Evolutionary conservation across 2,113 vertebrate genomes (phyloP).

Genomic region (Pica pica): DNA sequence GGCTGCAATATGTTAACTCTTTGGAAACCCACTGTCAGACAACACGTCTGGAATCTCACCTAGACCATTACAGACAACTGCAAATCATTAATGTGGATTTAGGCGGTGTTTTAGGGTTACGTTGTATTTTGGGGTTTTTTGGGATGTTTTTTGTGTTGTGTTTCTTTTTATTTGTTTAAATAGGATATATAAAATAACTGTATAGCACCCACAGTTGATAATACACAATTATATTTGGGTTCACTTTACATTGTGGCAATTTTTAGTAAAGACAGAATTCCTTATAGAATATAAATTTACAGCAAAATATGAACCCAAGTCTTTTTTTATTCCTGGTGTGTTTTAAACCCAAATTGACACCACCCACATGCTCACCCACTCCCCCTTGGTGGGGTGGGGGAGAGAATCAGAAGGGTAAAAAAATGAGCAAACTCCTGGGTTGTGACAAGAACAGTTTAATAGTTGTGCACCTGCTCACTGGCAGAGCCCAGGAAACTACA

Average conservation of each 20-base stretch:
- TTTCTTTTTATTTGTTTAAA: neutral
- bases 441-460: neutral
- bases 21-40: neutral
- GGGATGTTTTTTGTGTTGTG: no score
- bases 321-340: neutral
- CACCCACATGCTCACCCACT: neutral
- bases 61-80: neutral
- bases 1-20: conserved; percentile 46
- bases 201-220: neutral
- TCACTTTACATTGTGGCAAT: neutral
- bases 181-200: neutral
- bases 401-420: neutral
- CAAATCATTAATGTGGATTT: neutral
- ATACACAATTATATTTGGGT: neutral
- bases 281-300: neutral
- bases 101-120: neutral
- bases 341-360: no score
- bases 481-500: neutral
- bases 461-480: neutral
- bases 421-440: neutral
- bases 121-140: neutral
- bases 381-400: neutral
- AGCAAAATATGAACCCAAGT: neutral
- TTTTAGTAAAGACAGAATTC: neutral
- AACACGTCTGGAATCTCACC: neutral